A percentile compares a stretch with the other conserved stretches of the same genome.
Conservation (phyloP, 2,113 vertebrate species). For the Elachura formosa region DNA sequence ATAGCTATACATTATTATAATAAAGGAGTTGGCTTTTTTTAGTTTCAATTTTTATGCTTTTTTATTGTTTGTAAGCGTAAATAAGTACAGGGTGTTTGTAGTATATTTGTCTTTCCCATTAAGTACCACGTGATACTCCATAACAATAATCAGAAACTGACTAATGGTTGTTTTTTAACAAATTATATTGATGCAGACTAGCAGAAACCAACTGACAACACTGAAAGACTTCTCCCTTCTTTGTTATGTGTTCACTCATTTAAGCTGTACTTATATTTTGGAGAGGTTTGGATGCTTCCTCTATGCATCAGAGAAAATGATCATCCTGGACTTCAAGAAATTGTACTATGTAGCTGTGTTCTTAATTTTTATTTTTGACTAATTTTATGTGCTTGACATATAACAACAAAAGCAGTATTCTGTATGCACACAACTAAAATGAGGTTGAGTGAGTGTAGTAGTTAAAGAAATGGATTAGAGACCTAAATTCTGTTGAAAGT, state of each 20-base stretch:
- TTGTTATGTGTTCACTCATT: not conserved
- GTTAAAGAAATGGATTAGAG: not conserved
- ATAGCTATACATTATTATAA: not conserved
- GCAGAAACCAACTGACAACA: not conserved
- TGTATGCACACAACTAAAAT: not conserved
- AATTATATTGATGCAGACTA: slow-evolving; percentile 6
- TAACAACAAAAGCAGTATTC: not conserved
- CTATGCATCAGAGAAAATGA: not conserved
- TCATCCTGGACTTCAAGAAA: not conserved
- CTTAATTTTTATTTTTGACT: not conserved
- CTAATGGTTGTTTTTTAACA: not conserved
- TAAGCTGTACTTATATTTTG: not conserved
- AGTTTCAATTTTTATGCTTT: not conserved
- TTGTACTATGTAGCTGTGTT: not conserved
- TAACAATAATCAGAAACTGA: slow-evolving; percentile 36
- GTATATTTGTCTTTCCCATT: slow-evolving; percentile 8
- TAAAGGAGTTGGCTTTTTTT: accelerated
- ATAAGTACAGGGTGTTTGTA: not conserved
- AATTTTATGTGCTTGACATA: not conserved
- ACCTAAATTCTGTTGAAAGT: not conserved
- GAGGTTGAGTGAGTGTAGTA: not conserved
- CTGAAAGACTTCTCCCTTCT: not conserved
- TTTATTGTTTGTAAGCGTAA: not conserved
- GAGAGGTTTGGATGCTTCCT: not conserved
- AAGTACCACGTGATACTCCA: not conserved